Percentiles rank a stretch among this genome's conserved stretches.
Evolutionary conservation across 2,113 vertebrate species (phyloP).

Genomic region (Poeciliopsis turrubarensis): DNA sequence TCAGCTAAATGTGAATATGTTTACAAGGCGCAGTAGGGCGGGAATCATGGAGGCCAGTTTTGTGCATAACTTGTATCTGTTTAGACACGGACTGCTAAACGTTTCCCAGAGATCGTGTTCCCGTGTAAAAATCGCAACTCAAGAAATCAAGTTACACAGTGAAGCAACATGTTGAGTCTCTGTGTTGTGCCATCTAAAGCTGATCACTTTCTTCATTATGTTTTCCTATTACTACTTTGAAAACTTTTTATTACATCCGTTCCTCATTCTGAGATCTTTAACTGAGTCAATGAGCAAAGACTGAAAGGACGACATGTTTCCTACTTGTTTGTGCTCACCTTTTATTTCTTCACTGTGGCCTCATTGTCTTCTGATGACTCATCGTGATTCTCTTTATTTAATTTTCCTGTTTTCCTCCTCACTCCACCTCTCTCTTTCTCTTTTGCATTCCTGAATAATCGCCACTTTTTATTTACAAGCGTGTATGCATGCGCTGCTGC

Average conservation of each 20-base stretch:
- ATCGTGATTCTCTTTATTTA: conserved; percentile 38
- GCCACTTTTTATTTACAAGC: conserved; percentile 16
- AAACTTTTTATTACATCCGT: background rate
- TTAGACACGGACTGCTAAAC: background rate
- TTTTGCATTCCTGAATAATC: conserved; percentile 42
- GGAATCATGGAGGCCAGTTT: background rate
- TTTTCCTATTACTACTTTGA: background rate
- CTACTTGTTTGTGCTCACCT: conserved; percentile 9
- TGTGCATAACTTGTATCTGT: background rate
- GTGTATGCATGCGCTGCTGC: background rate
- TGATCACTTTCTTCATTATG: background rate
- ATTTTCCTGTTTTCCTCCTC: conserved; percentile 30
- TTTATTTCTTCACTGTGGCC: conserved; percentile 28
- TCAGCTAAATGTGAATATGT: background rate
- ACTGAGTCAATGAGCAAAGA: background rate
- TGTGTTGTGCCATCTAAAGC: background rate
- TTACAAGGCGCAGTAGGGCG: background rate
- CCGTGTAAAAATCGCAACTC: background rate
- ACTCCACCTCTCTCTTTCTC: conserved; percentile 12
- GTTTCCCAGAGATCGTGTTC: background rate
- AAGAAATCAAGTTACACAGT: background rate
- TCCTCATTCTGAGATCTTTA: background rate
- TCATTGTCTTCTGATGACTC: conserved; percentile 43
- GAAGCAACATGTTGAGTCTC: background rate
- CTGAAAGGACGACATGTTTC: conserved; percentile 10